Evolutionary conservation across 2,888 invertebrate genomes (phyloP).

Genomic region (Macrosoma leucophasiata): DNA sequence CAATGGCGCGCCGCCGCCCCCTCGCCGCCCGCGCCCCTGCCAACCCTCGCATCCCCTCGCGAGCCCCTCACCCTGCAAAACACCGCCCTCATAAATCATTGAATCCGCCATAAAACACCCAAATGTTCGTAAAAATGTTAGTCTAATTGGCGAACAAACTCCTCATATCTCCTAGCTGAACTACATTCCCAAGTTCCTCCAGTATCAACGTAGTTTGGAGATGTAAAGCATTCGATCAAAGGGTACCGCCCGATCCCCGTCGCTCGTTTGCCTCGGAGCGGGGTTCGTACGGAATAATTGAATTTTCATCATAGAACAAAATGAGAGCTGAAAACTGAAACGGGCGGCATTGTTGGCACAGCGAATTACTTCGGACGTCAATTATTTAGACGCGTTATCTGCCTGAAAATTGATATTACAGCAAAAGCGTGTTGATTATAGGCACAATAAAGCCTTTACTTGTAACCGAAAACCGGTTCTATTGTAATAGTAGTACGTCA

Average conservation of each 20-base stretch:
- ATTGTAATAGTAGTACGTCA: slow-evolving; percentile 13
- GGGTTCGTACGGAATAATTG: slow-evolving; percentile 69
- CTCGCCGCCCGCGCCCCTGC: slow-evolving; percentile 42
- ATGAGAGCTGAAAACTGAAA: slow-evolving; percentile 72
- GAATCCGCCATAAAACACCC: slow-evolving; percentile 74
- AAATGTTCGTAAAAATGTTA: slow-evolving; percentile 73
- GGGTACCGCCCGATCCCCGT: slow-evolving; percentile 50
- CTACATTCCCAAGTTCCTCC: slow-evolving; percentile 47
- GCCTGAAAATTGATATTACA: slow-evolving; percentile 50
- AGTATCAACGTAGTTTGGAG: slow-evolving; percentile 44
- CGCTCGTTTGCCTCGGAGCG: slow-evolving; percentile 51
- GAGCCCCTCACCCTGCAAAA: slow-evolving; percentile 51
- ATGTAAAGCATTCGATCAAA: slow-evolving; percentile 65
- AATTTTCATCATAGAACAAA: slow-evolving; percentile 73
- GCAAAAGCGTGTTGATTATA: slow-evolving; percentile 37
- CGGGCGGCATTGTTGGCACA: slow-evolving; percentile 68
- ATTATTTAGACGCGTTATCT: slow-evolving; percentile 64
- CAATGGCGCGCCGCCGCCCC: slow-evolving; percentile 71
- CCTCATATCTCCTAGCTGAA: slow-evolving; percentile 58
- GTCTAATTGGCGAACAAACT: slow-evolving; percentile 70
- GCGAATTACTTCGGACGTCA: slow-evolving; percentile 68
- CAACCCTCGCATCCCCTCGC: slow-evolving; percentile 37
- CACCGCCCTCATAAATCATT: slow-evolving; percentile 74
- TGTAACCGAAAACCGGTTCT: slow-evolving; percentile 23
- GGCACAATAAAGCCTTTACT: slow-evolving; percentile 22